Percentiles rank a stretch among this genome's conserved stretches.
phyloP scores from a whole-genome alignment of 2,797 vertebrate species.

The Microhierax caerulescens region DNA sequence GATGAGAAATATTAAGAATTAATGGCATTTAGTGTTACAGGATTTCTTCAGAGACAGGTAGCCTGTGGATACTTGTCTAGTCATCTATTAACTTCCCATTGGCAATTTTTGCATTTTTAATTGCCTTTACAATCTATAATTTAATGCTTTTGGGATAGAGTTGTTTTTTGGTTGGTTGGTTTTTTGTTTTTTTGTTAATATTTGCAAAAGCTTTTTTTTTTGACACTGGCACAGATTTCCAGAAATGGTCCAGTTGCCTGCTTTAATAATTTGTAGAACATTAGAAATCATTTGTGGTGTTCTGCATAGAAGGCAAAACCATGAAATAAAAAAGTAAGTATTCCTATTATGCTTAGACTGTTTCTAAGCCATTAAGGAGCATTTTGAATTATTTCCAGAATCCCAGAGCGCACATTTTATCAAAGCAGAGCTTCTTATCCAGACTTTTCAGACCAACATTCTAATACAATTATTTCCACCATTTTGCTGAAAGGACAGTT shows the following conservation, averaged over 20 bases:
- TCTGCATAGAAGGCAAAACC: background rate
- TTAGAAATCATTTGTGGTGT: background rate
- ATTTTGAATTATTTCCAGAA: background rate
- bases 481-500: background rate
- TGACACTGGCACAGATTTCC: background rate
- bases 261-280: background rate
- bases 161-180: too few species aligned
- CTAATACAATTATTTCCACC: background rate
- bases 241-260: background rate
- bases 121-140: background rate
- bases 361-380: background rate
- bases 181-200: background rate
- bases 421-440: background rate
- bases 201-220: background rate
- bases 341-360: background rate
- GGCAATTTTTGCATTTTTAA: background rate
- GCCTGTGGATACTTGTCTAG: background rate
- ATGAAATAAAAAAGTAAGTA: background rate
- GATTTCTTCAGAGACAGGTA: background rate
- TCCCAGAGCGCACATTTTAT: background rate
- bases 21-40: background rate
- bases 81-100: background rate
- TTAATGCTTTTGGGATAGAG: background rate
- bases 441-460: background rate
- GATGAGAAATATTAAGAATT: background rate